A percentile compares a stretch with the other conserved stretches of the same genome.
phyloP scores from a whole-genome alignment of 2,797 vertebrate genomes.

The Fistularia tabacaria region DNA sequence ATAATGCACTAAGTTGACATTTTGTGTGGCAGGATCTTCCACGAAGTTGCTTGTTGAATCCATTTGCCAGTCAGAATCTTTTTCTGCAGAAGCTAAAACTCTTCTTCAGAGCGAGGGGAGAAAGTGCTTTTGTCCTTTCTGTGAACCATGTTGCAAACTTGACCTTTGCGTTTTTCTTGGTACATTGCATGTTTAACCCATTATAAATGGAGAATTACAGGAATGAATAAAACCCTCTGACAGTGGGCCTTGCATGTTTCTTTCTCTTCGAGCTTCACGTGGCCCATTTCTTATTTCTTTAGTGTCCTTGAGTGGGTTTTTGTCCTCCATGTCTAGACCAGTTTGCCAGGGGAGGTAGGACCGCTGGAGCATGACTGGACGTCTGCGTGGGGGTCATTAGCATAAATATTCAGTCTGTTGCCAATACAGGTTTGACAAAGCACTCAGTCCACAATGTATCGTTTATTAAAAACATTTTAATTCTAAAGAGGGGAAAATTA shows the following conservation, averaged over 20 bases:
- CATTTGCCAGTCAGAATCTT: no score
- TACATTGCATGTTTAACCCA: conserved; percentile 1
- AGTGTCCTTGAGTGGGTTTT: conserved; percentile 28
- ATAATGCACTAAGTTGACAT: no score
- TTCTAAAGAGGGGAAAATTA: no score
- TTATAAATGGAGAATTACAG: conserved; percentile 1
- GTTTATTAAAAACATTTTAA: no score
- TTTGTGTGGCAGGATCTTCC: no score
- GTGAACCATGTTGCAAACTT: conserved; percentile 14
- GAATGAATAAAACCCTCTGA: not conserved
- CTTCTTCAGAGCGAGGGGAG: not conserved
- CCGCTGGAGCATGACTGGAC: no score
- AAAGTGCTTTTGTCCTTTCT: conserved; percentile 11
- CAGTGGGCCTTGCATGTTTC: conserved; percentile 3
- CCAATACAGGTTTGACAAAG: no score
- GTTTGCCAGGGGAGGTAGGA: conserved; percentile 4
- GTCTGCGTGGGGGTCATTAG: no score
- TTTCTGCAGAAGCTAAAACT: no score
- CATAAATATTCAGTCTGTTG: no score
- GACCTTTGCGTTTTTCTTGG: not conserved
- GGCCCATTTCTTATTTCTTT: conserved; percentile 8
- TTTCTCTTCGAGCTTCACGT: conserved; percentile 20
- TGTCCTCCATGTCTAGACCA: conserved; percentile 29
- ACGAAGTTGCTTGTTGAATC: no score
- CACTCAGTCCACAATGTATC: no score